These are phyloP conservation scores for Leptopilina drosophilae DNA, from an alignment of 2,888 invertebrate species.

Conservation along the genomic window DNA sequence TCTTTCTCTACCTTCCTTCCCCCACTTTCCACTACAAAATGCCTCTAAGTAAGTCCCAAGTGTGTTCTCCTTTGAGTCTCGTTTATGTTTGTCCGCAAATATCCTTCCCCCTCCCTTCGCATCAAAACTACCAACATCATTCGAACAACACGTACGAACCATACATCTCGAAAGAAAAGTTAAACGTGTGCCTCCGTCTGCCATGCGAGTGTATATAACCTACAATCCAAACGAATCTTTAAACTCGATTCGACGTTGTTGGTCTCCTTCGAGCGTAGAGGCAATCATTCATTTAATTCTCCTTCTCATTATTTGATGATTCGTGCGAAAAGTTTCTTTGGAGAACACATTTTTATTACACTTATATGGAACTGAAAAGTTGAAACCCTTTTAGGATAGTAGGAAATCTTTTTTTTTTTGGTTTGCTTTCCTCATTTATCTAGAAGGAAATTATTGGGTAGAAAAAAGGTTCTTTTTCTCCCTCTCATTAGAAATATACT, in stretches of 20 bases:
- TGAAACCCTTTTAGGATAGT: not conserved
- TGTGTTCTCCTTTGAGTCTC: constrained; percentile 29
- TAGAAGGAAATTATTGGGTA: too few relatives aligned
- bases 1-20: not conserved
- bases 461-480: too few relatives aligned
- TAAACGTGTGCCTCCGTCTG: constrained; percentile 30
- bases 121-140: constrained; percentile 17
- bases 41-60: constrained; percentile 1
- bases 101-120: not conserved
- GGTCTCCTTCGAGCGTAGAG: constrained; percentile 27
- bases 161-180: constrained; percentile 18
- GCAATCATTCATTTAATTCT: constrained; percentile 33
- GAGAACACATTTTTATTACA: too few relatives aligned
- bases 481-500: too few relatives aligned
- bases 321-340: constrained; percentile 11
- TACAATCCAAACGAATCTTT: constrained; percentile 38
- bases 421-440: too few relatives aligned
- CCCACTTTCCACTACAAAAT: not conserved
- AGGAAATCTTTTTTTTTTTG: too few relatives aligned
- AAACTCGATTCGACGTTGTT: constrained; percentile 34
- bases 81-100: constrained; percentile 17
- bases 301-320: constrained; percentile 17
- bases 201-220: constrained; percentile 3
- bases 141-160: constrained; percentile 25
- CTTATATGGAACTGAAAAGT: not conserved